Evolutionary conservation across 35 echinoderm and acorn worm species (phyloP), one percentile per base, ranked within the genome.

Genomic region (Eucidaris tribuloides): DNA sequence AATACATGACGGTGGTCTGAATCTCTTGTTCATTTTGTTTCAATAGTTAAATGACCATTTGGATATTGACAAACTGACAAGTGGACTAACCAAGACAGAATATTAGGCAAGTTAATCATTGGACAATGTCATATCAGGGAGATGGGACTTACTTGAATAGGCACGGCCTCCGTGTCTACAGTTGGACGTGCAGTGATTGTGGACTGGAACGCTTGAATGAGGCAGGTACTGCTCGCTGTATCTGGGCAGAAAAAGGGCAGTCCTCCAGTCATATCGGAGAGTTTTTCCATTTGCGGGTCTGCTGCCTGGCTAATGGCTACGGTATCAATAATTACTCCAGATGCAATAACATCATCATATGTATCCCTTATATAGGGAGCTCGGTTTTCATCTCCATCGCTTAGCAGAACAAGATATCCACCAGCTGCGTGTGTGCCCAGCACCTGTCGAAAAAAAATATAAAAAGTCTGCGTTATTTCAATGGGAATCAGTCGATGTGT

Each of bases 181-280:
- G 14, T 36, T 15, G 68, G 68, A 24, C 68, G 29, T 1, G 38
- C 68, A 9, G 68, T 74, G 29, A 74, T 74, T 2, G 68, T 74
- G 40, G 35, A 42, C 68, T 74, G 68, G 23, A 74, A 74, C 2
- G 68, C 68, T n/a, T 74, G 68, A 20, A 74, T 74, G 19, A 74
- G 68, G 44, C 68, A 74, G 4, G 33, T 74, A 17, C 68, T 40
- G 37, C 28, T 74, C 24, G 35, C 68, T 2, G 15, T 74, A 74
- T 74, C 68, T 2, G 68, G 24, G 9, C 68, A 74, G 11, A 41
- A 74, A 36, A 22, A 14, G 15, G 41, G 23, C n/a, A 41, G 24
- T 17, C 68, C 68, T 25, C 22, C 38, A 38, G 68, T 74, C 17
- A n/a, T 44, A 2, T 41, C 20, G 68, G 68, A 41, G 25, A 74